Evolutionary conservation across 2,113 vertebrate genomes (phyloP).

Genomic region (Beaufortia kweichowensis): DNA sequence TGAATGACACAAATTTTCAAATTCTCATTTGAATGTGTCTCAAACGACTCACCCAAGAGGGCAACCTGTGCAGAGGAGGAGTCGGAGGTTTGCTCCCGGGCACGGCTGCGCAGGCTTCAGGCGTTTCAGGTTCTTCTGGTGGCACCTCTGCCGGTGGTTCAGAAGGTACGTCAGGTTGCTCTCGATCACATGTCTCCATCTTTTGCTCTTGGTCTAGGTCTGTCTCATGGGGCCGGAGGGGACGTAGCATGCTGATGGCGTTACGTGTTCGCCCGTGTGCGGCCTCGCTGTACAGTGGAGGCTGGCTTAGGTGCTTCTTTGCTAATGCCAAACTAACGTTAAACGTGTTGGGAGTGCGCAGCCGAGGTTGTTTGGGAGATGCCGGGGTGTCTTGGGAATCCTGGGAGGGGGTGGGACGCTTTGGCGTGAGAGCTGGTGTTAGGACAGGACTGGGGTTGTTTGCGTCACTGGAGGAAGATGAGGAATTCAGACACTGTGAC

Average conservation of each 20-base stretch:
- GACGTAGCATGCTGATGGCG: conserved; percentile 95
- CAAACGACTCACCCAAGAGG: conserved; percentile 87
- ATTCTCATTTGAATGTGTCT: too few species aligned
- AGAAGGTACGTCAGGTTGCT: conserved; percentile 60
- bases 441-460: conserved; percentile 63
- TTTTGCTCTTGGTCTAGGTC: conserved; percentile 78
- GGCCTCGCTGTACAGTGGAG: conserved; percentile 81
- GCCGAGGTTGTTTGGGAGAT: conserved; percentile 76
- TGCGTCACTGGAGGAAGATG: conserved; percentile 82
- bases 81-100: conserved; percentile 85
- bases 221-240: conserved; percentile 83
- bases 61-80: conserved; percentile 92
- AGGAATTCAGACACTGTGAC: conserved; percentile 85
- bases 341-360: conserved; percentile 79
- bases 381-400: conserved; percentile 68
- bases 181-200: conserved; percentile 73
- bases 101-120: conserved; percentile 63
- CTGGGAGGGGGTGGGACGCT: conserved; percentile 67
- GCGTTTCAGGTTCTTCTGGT: conserved; percentile 52
- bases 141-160: conserved; percentile 47
- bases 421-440: conserved; percentile 69
- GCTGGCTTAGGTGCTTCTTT: conserved; percentile 95
- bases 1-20: neutral
- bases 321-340: conserved; percentile 73
- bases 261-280: conserved; percentile 85